Base-by-base conservation (phyloP, 2,113 vertebrate species). In the Brienomyrus brachyistius region DNA sequence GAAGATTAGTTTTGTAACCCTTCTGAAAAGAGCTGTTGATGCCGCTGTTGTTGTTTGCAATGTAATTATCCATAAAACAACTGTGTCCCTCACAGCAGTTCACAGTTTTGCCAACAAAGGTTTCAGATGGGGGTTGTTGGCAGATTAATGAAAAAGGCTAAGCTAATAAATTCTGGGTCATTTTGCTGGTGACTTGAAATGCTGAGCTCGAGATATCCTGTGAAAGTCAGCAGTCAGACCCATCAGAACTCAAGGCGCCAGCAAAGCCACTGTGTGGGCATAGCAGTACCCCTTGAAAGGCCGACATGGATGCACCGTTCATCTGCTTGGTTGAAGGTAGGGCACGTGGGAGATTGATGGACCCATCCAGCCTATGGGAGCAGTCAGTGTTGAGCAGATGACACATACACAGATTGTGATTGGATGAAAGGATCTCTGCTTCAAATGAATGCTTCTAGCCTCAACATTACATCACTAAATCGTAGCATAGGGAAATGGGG, bases 61-160 rank as follows among this genome's bases (percentile, higher is more conserved):
- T 89, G 89, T 52, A 90, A 92, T 91, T 89, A 90, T 88, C 27
- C 80, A 62, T 43, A n/a, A 77, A 47, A 87, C 52, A 21, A 70
- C 90, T 88, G 35, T 86, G 87, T 85, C 90, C 59, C 82, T 54
- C 91, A 89, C 90, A n/a, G 87, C 21, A 51, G 66, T 88, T 86
- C 17, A 21, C 47, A 74, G 83, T 47, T 51, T 86, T 86, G 43
- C 59, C 59, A 43, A 74, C 84, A 88, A 62, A 8, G 40, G 83
- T 82, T 87, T 90, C 62, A 66, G 19, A 40, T 6, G 48, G 50
- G 66, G 50, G 27, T 52, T 70, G 48, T 40, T 48, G 62, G 66
- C 62, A 74, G 88, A 47, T 48, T n/a, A 70, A 77, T 7, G 10
- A 35, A 80, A 88, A 88, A 77, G 35, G 27, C 70, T 77, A 77